These are phyloP conservation scores for Cydia amplana DNA, from an alignment of 1,140 invertebrate genomes.

Conservation along the genomic window DNA sequence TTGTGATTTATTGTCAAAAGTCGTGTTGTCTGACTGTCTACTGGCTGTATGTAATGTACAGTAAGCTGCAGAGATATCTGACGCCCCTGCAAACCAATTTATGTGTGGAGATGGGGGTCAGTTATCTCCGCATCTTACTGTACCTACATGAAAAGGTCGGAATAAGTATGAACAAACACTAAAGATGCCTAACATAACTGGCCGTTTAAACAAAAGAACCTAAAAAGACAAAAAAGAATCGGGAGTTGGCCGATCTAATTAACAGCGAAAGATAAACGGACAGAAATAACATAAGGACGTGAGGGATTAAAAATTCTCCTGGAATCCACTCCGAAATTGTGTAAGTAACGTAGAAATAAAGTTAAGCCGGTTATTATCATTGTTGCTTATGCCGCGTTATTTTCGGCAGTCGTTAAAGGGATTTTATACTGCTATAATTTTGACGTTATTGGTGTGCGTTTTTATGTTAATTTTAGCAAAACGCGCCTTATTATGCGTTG, in stretches of 20 bases:
- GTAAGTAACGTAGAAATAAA: conserved; percentile 17
- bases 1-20: too few relatives aligned
- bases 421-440: conserved; percentile 20
- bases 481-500: background rate
- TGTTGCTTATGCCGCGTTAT: conserved; percentile 1
- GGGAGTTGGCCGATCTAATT: conserved; percentile 2
- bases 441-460: background rate
- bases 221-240: background rate
- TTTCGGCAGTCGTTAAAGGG: conserved; percentile 2
- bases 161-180: too few relatives aligned
- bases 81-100: too few relatives aligned
- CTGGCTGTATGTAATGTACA: too few relatives aligned
- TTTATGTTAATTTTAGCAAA: background rate
- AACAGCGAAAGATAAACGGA: conserved; percentile 28
- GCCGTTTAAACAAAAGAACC: background rate
- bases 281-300: conserved; percentile 23
- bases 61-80: too few relatives aligned
- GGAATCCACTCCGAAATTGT: conserved; percentile 12
- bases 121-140: too few relatives aligned
- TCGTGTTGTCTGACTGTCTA: too few relatives aligned
- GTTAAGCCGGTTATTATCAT: conserved; percentile 22
- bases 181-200: background rate
- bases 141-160: too few relatives aligned
- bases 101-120: too few relatives aligned
- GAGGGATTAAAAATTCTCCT: conserved; percentile 14